Percentiles rank a stretch among this genome's conserved stretches.
These are phyloP conservation scores for Heloderma charlesbogerti DNA, from an alignment of 2,113 vertebrate species.

Conservation along the genomic window DNA sequence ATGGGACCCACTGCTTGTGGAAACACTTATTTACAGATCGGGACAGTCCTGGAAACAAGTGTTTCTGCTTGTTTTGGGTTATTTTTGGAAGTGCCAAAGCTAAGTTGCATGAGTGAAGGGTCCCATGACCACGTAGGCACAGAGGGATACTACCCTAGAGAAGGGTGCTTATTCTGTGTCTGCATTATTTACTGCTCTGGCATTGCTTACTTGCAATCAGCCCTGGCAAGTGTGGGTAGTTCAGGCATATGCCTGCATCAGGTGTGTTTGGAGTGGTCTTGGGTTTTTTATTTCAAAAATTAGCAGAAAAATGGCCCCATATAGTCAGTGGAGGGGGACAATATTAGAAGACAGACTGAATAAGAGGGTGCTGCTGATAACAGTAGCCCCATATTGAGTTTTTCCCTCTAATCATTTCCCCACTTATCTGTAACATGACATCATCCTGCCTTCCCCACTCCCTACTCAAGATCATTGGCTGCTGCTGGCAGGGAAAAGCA, in stretches of 20 bases:
- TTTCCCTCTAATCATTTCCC: neutral
- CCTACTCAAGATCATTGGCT: neutral
- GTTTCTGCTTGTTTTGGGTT: too few species aligned
- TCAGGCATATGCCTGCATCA: neutral
- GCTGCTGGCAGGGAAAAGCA: neutral
- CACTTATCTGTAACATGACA: neutral
- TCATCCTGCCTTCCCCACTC: neutral
- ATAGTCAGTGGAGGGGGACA: neutral
- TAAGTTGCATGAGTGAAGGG: neutral
- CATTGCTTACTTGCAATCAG: neutral
- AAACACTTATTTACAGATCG: too few species aligned
- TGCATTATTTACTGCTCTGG: neutral
- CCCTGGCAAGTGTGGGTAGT: neutral
- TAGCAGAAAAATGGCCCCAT: neutral
- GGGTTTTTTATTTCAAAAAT: neutral
- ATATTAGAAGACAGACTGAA: neutral
- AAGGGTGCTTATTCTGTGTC: neutral
- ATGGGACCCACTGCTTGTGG: too few species aligned
- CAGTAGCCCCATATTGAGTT: neutral
- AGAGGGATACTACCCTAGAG: too few species aligned
- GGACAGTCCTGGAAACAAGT: too few species aligned
- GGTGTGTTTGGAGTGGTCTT: neutral
- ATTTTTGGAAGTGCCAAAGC: neutral
- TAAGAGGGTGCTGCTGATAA: neutral
- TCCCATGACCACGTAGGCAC: too few species aligned